phyloP scores from a whole-genome alignment of 2,113 vertebrate species.

The Oxyruncus cristatus region DNA sequence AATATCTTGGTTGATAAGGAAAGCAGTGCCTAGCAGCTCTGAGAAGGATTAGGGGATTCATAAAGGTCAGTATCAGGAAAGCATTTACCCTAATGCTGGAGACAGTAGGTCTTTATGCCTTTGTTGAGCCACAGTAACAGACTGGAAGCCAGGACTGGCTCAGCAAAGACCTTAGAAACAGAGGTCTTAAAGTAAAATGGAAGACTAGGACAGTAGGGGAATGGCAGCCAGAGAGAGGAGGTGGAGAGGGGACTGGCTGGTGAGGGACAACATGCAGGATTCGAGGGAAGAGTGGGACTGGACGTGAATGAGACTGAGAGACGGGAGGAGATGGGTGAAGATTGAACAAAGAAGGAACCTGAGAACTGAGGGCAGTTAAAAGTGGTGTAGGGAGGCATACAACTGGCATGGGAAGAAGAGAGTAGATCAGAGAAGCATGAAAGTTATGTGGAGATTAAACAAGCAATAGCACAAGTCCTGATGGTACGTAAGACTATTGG shows the following conservation, averaged over 20 bases:
- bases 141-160: neutral
- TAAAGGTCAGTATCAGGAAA: neutral
- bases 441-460: neutral
- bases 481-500: neutral
- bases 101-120: neutral
- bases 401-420: neutral
- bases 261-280: neutral
- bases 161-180: neutral
- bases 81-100: neutral
- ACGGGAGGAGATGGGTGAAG: neutral
- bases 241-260: neutral
- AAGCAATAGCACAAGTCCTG: neutral
- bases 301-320: neutral
- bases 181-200: neutral
- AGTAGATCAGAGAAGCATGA: neutral
- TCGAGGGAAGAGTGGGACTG: neutral
- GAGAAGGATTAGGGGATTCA: neutral
- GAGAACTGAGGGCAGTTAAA: neutral
- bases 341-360: neutral
- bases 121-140: neutral
- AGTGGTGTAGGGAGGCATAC: neutral
- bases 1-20: neutral
- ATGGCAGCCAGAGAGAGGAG: neutral
- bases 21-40: neutral
- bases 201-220: neutral